These are phyloP conservation scores for Actias luna DNA, from an alignment of 2,888 invertebrate species.

Conservation along the genomic window DNA sequence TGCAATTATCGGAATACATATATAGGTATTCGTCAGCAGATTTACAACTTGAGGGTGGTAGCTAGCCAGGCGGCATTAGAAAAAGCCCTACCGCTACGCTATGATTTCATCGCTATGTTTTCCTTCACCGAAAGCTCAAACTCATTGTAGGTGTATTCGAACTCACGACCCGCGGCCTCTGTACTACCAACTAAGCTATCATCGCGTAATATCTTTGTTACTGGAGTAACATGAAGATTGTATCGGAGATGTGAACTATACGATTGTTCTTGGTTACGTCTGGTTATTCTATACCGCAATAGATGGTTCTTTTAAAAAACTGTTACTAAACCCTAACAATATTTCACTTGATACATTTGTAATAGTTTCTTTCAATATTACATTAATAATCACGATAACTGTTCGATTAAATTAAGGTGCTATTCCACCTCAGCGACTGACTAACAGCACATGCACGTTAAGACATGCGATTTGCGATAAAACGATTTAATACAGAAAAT, in stretches of 20 bases:
- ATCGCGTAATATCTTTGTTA: too few species aligned
- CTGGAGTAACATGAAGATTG: too few species aligned
- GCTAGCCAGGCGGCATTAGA: too few species aligned
- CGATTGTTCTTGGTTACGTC: too few species aligned
- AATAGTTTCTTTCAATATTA: conserved; percentile 1
- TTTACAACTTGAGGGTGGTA: not conserved
- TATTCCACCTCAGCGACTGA: not conserved
- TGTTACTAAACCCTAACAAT: not conserved
- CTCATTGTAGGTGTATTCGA: not conserved
- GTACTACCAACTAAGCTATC: too few species aligned
- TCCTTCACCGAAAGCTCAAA: not conserved
- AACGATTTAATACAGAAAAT: not conserved
- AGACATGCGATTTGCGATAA: not conserved
- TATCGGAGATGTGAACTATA: too few species aligned
- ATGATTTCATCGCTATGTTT: not conserved
- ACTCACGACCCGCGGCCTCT: too few species aligned
- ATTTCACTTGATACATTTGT: not conserved
- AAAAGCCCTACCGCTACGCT: not conserved
- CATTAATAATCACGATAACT: not conserved
- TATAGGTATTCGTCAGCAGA: too few species aligned
- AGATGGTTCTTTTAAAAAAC: too few species aligned
- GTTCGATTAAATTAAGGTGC: conserved; percentile 1
- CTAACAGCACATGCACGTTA: too few species aligned
- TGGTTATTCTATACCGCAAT: too few species aligned
- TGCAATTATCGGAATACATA: not conserved